Evolutionary conservation across 2,888 invertebrate genomes (phyloP).

Genomic region (Eupithecia inturbata): DNA sequence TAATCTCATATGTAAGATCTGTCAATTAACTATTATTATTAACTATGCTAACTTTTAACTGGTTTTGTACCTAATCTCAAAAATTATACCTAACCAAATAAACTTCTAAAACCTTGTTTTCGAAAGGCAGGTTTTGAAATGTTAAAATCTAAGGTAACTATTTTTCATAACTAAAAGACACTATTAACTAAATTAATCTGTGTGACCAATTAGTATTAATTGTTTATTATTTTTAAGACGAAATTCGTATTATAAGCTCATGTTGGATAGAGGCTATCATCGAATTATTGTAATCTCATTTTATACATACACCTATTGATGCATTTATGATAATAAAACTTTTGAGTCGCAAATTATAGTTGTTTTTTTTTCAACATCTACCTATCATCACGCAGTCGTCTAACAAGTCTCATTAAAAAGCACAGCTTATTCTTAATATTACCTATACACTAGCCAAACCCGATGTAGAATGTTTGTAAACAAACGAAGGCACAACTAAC

Average conservation of each 20-base stretch:
- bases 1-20: slow-evolving; percentile 5
- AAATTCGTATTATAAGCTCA: neutral
- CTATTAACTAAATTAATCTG: slow-evolving; percentile 37
- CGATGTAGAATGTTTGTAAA: too few species aligned
- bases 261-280: slow-evolving; percentile 8
- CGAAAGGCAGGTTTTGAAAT: neutral
- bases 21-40: slow-evolving; percentile 10
- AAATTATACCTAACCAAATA: neutral
- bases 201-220: slow-evolving; percentile 44
- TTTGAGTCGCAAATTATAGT: neutral
- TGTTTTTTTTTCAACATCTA: neutral
- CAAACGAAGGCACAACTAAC: too few species aligned
- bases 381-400: neutral
- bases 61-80: slow-evolving; percentile 3
- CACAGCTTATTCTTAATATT: too few species aligned
- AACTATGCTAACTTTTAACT: slow-evolving; percentile 8
- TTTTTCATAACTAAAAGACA: slow-evolving; percentile 37
- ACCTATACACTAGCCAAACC: too few species aligned
- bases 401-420: too few species aligned
- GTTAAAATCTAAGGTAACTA: neutral
- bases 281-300: slow-evolving; percentile 21
- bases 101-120: neutral
- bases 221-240: neutral
- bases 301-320: slow-evolving; percentile 13
- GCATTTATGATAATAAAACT: slow-evolving; percentile 27